Evolutionary conservation across 2,113 vertebrate species (phyloP).

Genomic region (Barbus barbus): DNA sequence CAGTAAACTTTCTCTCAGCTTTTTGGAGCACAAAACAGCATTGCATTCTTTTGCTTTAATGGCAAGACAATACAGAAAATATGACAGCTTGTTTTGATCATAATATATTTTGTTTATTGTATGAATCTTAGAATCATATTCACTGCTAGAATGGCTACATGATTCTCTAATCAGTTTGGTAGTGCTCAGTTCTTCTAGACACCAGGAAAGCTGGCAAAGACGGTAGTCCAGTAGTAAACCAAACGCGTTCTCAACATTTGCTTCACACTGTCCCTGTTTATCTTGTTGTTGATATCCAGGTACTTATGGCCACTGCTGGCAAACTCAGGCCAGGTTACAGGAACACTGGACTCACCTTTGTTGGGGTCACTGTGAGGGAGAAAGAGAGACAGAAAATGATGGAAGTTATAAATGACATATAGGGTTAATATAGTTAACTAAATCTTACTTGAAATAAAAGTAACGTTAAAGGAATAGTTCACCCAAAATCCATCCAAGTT

Average conservation of each 20-base stretch:
- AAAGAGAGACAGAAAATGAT: too few relatives aligned
- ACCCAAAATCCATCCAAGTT: too few relatives aligned
- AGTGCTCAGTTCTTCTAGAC: constrained; percentile 1
- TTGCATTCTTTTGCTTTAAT: background rate
- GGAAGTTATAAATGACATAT: too few relatives aligned
- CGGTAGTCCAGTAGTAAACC: constrained; percentile 78
- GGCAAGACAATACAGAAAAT: background rate
- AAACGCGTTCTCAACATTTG: constrained; percentile 68
- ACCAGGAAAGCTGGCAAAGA: constrained; percentile 60
- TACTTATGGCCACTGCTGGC: constrained; percentile 55
- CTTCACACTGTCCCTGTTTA: constrained; percentile 67
- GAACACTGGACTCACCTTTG: constrained; percentile 73
- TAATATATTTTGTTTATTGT: constrained; percentile 14
- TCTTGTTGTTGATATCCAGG: constrained; percentile 80
- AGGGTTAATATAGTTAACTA: too few relatives aligned
- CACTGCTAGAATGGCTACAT: background rate
- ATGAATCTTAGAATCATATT: background rate
- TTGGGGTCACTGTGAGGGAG: constrained; percentile 75
- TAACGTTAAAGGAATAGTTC: too few relatives aligned
- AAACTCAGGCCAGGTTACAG: constrained; percentile 80
- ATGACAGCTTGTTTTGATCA: background rate
- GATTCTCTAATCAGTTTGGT: background rate
- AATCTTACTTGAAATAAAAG: too few relatives aligned
- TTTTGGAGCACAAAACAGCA: too few relatives aligned
- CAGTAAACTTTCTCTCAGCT: too few relatives aligned